A percentile compares a stretch with the other conserved stretches of the same genome.
Conservation (phyloP, 2,888 invertebrate genomes). For the Cerastoderma edule region DNA sequence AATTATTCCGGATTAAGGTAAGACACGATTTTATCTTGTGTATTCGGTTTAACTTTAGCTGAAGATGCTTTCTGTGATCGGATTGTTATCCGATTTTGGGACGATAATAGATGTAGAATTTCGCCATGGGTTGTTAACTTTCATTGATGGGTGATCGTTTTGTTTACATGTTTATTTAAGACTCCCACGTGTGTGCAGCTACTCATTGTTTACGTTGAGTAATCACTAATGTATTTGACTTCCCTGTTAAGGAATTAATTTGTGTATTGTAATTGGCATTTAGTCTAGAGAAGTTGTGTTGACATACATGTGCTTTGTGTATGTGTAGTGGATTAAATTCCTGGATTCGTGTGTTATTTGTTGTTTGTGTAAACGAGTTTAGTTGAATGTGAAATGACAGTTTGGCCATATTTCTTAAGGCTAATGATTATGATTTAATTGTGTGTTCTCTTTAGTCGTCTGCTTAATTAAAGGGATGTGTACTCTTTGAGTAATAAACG, state of each 20-base stretch:
- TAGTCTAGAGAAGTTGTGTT: too few relatives aligned
- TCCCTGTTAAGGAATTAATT: too few relatives aligned
- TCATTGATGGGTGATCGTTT: constrained; percentile 28
- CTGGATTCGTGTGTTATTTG: not conserved
- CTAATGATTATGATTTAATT: too few relatives aligned
- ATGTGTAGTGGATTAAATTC: not conserved
- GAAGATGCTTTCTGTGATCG: not conserved
- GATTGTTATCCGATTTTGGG: too few relatives aligned
- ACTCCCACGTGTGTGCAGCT: constrained; percentile 28
- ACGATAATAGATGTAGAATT: too few relatives aligned
- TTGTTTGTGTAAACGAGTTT: too few relatives aligned
- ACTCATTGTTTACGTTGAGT: not conserved
- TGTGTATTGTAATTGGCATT: not conserved
- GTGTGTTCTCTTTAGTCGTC: too few relatives aligned
- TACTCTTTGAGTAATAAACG: too few relatives aligned
- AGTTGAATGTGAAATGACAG: too few relatives aligned
- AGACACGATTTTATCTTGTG: not conserved
- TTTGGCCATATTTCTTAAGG: too few relatives aligned
- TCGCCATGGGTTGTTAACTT: constrained; percentile 31
- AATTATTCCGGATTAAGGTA: constrained; percentile 13
- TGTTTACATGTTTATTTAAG: constrained; percentile 38
- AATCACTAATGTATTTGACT: not conserved
- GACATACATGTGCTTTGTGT: constrained; percentile 6
- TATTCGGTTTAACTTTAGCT: not conserved
- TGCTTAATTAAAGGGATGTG: too few relatives aligned